Percentiles rank a stretch among this genome's conserved stretches.
These are phyloP conservation scores for Saccostrea echinata DNA, from an alignment of 1,140 invertebrate genomes.

Conservation along the genomic window DNA sequence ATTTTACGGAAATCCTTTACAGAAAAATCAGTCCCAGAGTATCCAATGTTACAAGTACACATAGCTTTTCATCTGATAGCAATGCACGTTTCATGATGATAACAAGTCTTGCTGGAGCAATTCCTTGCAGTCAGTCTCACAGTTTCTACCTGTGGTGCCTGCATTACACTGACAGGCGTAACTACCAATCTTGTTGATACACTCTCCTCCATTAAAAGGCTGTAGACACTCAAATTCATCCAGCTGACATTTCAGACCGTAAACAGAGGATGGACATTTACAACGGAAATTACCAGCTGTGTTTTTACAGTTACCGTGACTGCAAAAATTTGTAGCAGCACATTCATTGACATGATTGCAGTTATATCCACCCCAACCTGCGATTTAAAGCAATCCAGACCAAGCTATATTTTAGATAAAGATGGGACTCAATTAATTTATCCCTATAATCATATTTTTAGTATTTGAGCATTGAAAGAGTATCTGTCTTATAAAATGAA, in stretches of 20 bases:
- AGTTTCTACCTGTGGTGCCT: background rate
- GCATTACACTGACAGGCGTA: background rate
- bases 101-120: background rate
- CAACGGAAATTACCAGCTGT: constrained; percentile 43
- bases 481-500: too few relatives aligned
- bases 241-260: constrained; percentile 14
- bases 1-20: background rate
- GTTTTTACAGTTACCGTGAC: constrained; percentile 43
- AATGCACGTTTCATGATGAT: background rate
- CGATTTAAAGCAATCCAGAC: too few relatives aligned
- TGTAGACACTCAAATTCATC: constrained; percentile 27
- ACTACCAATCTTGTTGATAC: background rate
- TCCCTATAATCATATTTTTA: too few relatives aligned
- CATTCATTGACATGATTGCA: constrained; percentile 51
- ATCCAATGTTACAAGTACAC: constrained; percentile 19
- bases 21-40: background rate
- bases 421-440: too few relatives aligned
- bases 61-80: background rate
- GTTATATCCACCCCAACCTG: constrained; percentile 41
- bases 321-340: background rate
- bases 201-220: background rate
- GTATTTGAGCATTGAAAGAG: too few relatives aligned
- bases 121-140: background rate
- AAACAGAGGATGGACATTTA: too few relatives aligned
- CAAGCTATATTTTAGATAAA: too few relatives aligned